Percentiles rank a stretch among this genome's conserved stretches.
Conservation (phyloP, 2,888 invertebrate species). For the Lottia gigantea region DNA sequence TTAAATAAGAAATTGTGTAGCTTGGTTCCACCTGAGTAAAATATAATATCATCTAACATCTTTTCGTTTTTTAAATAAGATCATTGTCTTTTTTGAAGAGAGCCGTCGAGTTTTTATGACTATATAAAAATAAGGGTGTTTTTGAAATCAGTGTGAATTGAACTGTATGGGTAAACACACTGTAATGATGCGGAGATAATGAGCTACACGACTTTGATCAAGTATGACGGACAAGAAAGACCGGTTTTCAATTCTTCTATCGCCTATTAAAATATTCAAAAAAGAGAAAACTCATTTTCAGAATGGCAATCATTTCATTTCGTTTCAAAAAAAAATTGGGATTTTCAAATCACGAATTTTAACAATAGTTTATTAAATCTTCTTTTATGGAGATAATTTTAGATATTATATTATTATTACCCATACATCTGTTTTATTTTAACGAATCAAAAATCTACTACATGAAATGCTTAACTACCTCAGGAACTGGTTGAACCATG, state of each 20-base stretch:
- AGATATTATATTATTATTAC: no score
- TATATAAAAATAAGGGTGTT: not conserved
- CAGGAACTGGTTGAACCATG: no score
- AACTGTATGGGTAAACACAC: conserved; percentile 3
- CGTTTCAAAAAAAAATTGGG: not conserved
- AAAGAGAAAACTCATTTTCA: not conserved
- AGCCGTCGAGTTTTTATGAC: not conserved
- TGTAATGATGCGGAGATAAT: conserved; percentile 9
- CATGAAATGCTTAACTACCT: no score
- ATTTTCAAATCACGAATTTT: not conserved
- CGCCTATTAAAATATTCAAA: conserved; percentile 1
- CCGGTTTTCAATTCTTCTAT: not conserved
- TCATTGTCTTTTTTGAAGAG: no score
- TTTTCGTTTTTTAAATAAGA: no score
- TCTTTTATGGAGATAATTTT: no score
- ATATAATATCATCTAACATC: not conserved
- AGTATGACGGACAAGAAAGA: not conserved
- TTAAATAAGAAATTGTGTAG: not conserved
- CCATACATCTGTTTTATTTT: no score
- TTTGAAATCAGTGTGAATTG: not conserved
- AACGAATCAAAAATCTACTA: no score
- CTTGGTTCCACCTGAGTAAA: not conserved
- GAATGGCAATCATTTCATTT: not conserved
- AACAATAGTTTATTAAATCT: no score
- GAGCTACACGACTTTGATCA: not conserved